Conservation (phyloP, 2,888 invertebrate species). For the Harpagoxenus sublaevis region DNA sequence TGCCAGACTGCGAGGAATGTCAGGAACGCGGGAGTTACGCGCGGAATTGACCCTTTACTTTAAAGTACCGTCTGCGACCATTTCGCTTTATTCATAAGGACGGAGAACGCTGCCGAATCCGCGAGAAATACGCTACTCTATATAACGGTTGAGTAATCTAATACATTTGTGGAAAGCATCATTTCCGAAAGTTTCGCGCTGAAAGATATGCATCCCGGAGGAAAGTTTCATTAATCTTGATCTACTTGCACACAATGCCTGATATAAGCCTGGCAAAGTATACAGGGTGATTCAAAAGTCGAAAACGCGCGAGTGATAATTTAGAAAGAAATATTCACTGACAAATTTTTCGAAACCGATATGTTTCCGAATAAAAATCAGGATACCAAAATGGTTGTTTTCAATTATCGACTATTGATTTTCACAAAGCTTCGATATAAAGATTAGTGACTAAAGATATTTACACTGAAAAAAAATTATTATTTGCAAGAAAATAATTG, state of each 20-base stretch:
- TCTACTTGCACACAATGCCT: neutral
- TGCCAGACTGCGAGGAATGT: slow-evolving; percentile 51
- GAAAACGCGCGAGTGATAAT: neutral
- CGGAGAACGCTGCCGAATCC: slow-evolving; percentile 27
- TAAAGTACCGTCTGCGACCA: slow-evolving; percentile 28
- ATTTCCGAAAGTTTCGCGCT: neutral
- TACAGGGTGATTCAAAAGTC: neutral
- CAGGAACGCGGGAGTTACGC: slow-evolving; percentile 25
- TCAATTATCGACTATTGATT: neutral
- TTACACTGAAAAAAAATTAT: neutral
- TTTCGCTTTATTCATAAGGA: slow-evolving; percentile 1
- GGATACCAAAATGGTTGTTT: neutral
- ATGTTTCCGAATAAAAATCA: neutral
- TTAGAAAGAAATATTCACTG: neutral
- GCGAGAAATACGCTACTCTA: slow-evolving; percentile 15
- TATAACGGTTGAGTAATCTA: slow-evolving; percentile 9
- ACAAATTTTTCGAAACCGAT: neutral
- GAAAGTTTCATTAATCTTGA: slow-evolving; percentile 11
- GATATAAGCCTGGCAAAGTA: neutral
- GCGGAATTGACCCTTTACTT: slow-evolving; percentile 46
- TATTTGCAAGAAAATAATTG: too few relatives aligned
- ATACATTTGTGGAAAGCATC: slow-evolving; percentile 13
- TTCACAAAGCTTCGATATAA: neutral
- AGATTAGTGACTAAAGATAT: neutral
- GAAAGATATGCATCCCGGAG: neutral